Base-by-base conservation (phyloP, 2,888 invertebrate species). In the Ormyrus pomaceus region DNA sequence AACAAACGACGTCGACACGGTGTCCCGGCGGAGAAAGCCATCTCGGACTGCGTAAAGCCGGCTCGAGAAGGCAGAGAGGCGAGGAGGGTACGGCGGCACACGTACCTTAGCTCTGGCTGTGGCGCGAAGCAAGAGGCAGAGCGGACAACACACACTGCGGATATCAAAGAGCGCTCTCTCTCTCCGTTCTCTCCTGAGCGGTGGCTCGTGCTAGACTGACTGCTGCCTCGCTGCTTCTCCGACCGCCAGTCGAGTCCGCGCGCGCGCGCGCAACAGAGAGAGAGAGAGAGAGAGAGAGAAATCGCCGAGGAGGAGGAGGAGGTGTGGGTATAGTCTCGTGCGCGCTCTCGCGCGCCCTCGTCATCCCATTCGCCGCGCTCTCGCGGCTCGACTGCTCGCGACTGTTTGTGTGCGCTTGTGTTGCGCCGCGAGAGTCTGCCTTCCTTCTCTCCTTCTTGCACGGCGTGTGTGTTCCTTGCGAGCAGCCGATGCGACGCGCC, bases 131-230 rank as follows among this genome's bases (percentile, higher is more conserved):
- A 19, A 19, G 19, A 19, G 19, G 19, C 19, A 19, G 19, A 19
- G 19, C 19, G 19, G 19, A 19, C 19, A 19, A 19, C 19, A 19
- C 19, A 19, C 19, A 19, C 19, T 19, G 19, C 19, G 19, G 19
- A 19, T 13, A 13, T 19, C 19, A 19, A 19, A 19, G 19, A 19
- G 19, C 19, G 19, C 19, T 19, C 1, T 19, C 19, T 19, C 1
- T 19, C 19, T 48, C 6, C 19, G 64, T 19, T 3, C 89, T 89
- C 88, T 89, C 87, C 89, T 88, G 87, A 89, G 88, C 89, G 85
- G 84, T 85, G 81, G 88, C 89, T 90, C 89, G 89, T 87, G 89
- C 89, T 89, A 89, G 89, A 90, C 90, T 90, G 87, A 83, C 83
- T 80, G 50, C 56, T 19, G 19, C 19, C 19, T 19, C 19, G 19